These are phyloP conservation scores for Corythucha ciliata DNA, from an alignment of 2,888 invertebrate species.

Conservation along the genomic window DNA sequence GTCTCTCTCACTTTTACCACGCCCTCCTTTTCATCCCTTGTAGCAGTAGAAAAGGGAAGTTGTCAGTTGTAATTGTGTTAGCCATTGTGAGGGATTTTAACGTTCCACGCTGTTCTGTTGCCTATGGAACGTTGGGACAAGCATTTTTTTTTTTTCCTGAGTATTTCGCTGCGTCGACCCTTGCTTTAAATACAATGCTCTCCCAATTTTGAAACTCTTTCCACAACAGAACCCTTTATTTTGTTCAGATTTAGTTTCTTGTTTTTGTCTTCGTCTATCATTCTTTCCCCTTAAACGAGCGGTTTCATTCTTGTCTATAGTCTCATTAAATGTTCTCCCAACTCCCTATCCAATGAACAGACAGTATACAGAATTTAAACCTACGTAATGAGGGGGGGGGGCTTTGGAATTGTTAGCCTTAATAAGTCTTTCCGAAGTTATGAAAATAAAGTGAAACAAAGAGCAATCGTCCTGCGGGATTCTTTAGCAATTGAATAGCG, in stretches of 20 bases:
- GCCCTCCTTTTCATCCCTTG: conserved; percentile 11
- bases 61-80: conserved; percentile 23
- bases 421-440: too few species aligned
- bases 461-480: too few species aligned
- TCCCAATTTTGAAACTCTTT: conserved; percentile 13
- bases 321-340: too few species aligned
- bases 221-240: conserved; percentile 11
- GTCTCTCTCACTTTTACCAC: conserved; percentile 11
- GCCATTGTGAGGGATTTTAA: conserved; percentile 25
- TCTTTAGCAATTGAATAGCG: too few species aligned
- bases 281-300: not conserved
- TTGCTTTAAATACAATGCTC: conserved; percentile 14
- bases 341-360: too few species aligned
- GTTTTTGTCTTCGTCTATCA: not conserved
- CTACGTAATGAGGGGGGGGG: too few species aligned
- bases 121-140: too few species aligned
- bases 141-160: not conserved
- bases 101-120: too few species aligned
- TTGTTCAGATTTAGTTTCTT: conserved; percentile 10
- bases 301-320: too few species aligned
- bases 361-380: too few species aligned
- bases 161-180: conserved; percentile 7
- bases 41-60: conserved; percentile 17
- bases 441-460: too few species aligned
- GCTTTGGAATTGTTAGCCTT: too few species aligned